Conservation (phyloP, 2,113 vertebrate species). For the Hystrix brachyura region DNA sequence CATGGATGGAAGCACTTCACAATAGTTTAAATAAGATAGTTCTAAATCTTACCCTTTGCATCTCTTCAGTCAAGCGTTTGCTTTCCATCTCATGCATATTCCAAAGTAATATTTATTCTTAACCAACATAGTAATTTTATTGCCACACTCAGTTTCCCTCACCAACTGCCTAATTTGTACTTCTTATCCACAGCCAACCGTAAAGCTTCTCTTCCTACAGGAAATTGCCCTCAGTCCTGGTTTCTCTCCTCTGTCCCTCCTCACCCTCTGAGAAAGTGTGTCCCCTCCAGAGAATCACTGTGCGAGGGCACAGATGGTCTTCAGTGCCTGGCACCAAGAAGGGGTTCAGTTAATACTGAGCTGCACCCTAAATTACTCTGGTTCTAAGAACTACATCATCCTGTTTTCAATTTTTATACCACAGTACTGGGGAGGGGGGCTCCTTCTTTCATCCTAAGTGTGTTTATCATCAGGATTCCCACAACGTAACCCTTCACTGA, state of each 20-base stretch:
- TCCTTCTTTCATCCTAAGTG: slow-evolving; percentile 69
- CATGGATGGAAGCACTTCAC: background rate
- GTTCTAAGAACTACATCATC: slow-evolving; percentile 72
- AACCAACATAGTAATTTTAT: slow-evolving; percentile 36
- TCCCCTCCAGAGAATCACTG: background rate
- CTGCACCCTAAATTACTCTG: slow-evolving; percentile 40
- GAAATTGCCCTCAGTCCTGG: background rate
- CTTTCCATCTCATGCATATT: slow-evolving; percentile 48
- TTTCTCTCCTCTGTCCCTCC: background rate
- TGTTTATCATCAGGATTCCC: slow-evolving; percentile 81
- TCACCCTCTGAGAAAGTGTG: background rate
- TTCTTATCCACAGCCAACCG: background rate
- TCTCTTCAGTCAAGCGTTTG: slow-evolving; percentile 42
- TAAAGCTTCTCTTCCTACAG: background rate
- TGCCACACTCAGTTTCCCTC: slow-evolving; percentile 21
- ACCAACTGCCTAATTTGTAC: background rate
- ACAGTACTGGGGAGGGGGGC: background rate
- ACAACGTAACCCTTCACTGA: slow-evolving; percentile 74
- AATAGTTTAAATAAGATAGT: slow-evolving; percentile 17
- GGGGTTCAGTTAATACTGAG: slow-evolving; percentile 36
- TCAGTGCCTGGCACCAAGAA: slow-evolving; percentile 5
- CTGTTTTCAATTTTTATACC: slow-evolving; percentile 81
- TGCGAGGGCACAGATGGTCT: background rate
- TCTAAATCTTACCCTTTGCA: slow-evolving; percentile 38
- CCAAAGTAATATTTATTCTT: slow-evolving; percentile 56